A percentile compares a stretch with the other conserved stretches of the same genome.
These are phyloP conservation scores for Dryobotodes eremita DNA, from an alignment of 2,888 invertebrate genomes.

Conservation along the genomic window DNA sequence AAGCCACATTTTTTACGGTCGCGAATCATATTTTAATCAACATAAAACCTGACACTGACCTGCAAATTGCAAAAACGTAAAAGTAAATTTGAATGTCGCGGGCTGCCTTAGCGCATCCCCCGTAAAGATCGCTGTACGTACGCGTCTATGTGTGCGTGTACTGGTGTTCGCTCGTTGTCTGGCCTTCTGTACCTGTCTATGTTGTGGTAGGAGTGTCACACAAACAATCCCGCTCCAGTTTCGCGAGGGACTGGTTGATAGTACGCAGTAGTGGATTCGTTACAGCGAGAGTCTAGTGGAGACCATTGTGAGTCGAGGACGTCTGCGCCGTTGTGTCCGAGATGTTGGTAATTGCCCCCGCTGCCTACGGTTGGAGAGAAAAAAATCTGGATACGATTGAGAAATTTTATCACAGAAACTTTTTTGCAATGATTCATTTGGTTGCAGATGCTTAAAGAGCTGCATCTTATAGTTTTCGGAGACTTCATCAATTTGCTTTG, in stretches of 20 bases:
- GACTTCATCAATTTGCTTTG: background rate
- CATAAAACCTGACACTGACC: no score
- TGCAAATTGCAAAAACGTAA: no score
- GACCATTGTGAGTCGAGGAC: conserved; percentile 88
- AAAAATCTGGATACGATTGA: conserved; percentile 75
- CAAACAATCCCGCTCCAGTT: conserved; percentile 89
- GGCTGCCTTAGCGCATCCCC: background rate
- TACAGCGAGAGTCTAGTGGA: conserved; percentile 88
- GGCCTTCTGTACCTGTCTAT: conserved; percentile 28
- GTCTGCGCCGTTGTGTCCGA: conserved; percentile 89
- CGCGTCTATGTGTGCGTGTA: background rate
- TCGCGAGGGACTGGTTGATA: conserved; percentile 85
- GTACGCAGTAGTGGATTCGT: conserved; percentile 88
- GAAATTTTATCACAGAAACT: conserved; percentile 29
- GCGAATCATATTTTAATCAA: no score
- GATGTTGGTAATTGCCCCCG: conserved; percentile 89
- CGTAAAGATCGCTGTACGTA: background rate
- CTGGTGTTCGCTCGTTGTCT: background rate
- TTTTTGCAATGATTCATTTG: conserved; percentile 7
- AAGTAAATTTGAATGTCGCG: background rate
- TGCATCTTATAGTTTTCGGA: background rate
- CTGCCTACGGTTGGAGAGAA: conserved; percentile 72
- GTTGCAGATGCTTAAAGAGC: background rate
- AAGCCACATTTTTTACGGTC: no score
- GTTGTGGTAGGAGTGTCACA: conserved; percentile 76